Base-by-base conservation (phyloP, 2,888 invertebrate genomes). In the Pseudanteris insignis region DNA sequence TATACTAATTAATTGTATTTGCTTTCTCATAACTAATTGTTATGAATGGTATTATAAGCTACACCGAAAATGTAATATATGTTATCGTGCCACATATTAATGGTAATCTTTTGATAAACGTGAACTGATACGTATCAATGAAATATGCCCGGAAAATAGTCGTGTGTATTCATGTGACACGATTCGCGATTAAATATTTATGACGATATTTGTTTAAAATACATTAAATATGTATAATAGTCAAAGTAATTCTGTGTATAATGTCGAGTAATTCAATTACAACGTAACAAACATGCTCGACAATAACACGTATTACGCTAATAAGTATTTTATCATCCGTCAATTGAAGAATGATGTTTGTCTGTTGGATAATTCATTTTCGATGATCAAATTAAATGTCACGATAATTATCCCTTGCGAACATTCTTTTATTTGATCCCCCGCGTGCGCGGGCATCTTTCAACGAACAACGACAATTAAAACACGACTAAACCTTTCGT, bases 41-140 rank as follows among this genome's bases (percentile, higher is more conserved):
- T 32, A 57, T 37, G 26, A 43, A 48, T 57, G 18, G 36, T 26
- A 37, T 53, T 46, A 46, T 46, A 46, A 25, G 6, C 28, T 37
- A 43, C 14, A 43, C 13, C 21, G 28, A 33, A 43, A 18, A 11
- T 38, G 32, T 26, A 40, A 40, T 40, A 50, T 50, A 40, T 40
- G 33, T 33, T 40, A 26, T 13, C 13, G 18, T n/a, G 32, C 25
- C 11, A 21, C 14, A 47, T 36, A 55, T 47, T 55, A 47, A 53
- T 44, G 34, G 9, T 44, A 44, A 55, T 55, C 55, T 47, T 47
- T 47, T 47, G 47, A 57, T 57, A 57, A 41, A 48, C 36, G 28
- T 43, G 24, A 55, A 55, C 40, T 41, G 40, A 46, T 55, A 33
- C 28, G 38, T 38, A 40, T 34, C 40, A 44, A 55, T 55, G 34